These are phyloP conservation scores for Istiophorus platypterus DNA, from an alignment of 2,113 vertebrate genomes.

Conservation along the genomic window DNA sequence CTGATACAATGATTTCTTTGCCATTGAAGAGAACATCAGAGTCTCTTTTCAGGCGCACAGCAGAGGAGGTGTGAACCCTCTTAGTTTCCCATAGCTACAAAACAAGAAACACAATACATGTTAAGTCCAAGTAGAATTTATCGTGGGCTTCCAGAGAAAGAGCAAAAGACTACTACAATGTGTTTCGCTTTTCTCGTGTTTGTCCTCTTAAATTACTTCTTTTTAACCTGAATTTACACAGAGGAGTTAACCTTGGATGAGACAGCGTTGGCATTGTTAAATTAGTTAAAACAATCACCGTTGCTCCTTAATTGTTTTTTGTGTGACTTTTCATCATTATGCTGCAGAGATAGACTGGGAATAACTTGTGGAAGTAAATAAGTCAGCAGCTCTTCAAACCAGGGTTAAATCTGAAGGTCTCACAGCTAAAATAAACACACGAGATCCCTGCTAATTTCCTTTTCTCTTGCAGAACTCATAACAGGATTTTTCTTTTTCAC, in stretches of 20 bases:
- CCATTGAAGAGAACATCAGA: slow-evolving; percentile 89
- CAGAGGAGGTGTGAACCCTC: slow-evolving; percentile 91
- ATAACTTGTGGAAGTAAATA: neutral
- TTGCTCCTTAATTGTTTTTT: neutral
- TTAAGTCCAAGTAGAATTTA: neutral
- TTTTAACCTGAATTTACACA: neutral
- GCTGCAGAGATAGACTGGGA: slow-evolving; percentile 4
- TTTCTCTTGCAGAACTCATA: too few species aligned
- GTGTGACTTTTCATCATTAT: neutral
- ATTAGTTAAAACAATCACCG: neutral
- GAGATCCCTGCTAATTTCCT: too few species aligned
- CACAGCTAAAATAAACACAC: too few species aligned
- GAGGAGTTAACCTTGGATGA: neutral
- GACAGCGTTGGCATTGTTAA: neutral
- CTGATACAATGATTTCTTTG: slow-evolving; percentile 86
- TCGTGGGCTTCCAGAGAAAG: neutral
- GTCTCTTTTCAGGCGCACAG: slow-evolving; percentile 90
- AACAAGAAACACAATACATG: slow-evolving; percentile 3
- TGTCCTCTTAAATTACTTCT: neutral
- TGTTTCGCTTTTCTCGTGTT: neutral
- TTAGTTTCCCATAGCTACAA: slow-evolving; percentile 93
- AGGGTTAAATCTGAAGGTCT: too few species aligned
- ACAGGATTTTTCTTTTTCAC: neutral
- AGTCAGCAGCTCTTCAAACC: too few species aligned
- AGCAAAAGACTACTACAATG: neutral